These are phyloP conservation scores for Himalopsyche kuldschensis DNA, from an alignment of 2,888 invertebrate genomes.

Conservation along the genomic window DNA sequence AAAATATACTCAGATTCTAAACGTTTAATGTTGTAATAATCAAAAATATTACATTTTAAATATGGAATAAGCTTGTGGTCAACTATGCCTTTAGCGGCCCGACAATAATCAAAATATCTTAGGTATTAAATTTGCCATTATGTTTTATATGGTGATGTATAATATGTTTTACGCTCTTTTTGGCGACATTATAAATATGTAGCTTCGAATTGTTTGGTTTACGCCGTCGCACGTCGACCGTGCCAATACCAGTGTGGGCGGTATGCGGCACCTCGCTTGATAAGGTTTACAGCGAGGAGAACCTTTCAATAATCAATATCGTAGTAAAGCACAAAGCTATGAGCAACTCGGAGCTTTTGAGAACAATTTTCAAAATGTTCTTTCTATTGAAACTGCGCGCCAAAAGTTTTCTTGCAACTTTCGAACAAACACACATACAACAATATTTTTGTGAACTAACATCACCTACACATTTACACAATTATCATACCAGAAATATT, in stretches of 20 bases:
- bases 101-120: too few species aligned
- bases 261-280: constrained; percentile 10
- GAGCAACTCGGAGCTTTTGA: background rate
- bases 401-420: background rate
- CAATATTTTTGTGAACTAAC: too few species aligned
- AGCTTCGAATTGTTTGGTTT: background rate
- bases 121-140: too few species aligned
- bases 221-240: background rate
- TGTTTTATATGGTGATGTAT: background rate
- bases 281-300: constrained; percentile 30
- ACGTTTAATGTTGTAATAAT: too few species aligned
- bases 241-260: background rate
- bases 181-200: background rate
- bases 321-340: constrained; percentile 1
- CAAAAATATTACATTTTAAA: too few species aligned
- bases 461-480: too few species aligned
- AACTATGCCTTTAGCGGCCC: too few species aligned
- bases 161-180: background rate
- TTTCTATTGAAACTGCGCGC: background rate
- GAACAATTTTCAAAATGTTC: background rate
- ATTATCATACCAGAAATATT: too few species aligned
- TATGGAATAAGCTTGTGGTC: too few species aligned
- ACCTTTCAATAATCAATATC: constrained; percentile 39
- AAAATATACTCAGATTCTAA: too few species aligned
- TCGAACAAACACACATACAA: background rate